Evolutionary conservation across 2,113 vertebrate species (phyloP), one percentile per base, ranked within the genome.

Genomic region (Regulus satrapa): DNA sequence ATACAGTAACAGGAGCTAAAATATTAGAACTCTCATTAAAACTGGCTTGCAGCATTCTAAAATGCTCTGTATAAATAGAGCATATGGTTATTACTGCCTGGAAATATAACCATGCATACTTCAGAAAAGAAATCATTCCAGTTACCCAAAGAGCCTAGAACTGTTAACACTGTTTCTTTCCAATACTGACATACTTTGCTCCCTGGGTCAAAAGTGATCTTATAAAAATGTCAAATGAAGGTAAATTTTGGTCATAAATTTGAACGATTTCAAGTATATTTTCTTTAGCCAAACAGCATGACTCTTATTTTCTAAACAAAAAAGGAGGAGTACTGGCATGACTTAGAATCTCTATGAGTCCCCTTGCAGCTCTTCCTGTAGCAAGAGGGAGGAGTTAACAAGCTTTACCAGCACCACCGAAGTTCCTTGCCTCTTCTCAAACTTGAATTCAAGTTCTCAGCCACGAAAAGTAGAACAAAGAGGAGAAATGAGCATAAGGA

Each of bases 21-120:
- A 68, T 85, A 89, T 75, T 68, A 74, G 59, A 90, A 85, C 18
- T 81, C 74, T 76, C 63, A 92, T 74, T 90, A 95, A 96, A 95
- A 86, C 36, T 31, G 56, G 20, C 36, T 55, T 61, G 58, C 56
- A 91, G 71, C 45, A 66, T 78, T 94, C 86, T 93, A 89, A 95
- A 95, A 93, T 31, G 26, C 51, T 78, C 29, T 6, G 2, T 16
- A 25, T 72, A 88, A 85, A 91, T 34, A 92, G 26, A 87, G 45
- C 48, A 63, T 73, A 51, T 1, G 1, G 54, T 87, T 87, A 80
- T 67, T 90, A 88, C 45, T 82, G 89, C 66, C 82, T 91, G 84
- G 56, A 88, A 95, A 89, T 73, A 69, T 31, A 94, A 88, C 58
- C 62, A 96, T 18, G 51, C 32, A 32, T 62, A 63, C 36, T 82